Base-by-base conservation (phyloP, 2,113 vertebrate genomes). In the Arizona elegans region DNA sequence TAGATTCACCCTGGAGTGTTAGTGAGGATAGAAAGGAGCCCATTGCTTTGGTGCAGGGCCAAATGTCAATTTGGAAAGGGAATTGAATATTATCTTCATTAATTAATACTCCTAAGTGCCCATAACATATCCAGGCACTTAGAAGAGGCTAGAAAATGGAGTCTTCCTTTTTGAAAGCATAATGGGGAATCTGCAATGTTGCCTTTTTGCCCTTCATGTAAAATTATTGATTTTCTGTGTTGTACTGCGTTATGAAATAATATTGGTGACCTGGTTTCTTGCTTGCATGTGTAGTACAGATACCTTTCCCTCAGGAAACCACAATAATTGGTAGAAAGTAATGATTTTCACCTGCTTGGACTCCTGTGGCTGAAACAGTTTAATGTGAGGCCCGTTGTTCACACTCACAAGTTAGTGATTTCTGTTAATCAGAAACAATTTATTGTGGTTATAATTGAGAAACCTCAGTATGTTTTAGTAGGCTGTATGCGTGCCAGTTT, bases 391-490 rank as follows among this genome's bases (percentile, higher is more conserved):
- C 19, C 26, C 62, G 88, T 87, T 94, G 24, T 54, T 90, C 92
- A 93, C 0, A 94, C 96, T 93, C 96, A 95, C 90, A 95, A 47
- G 85, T 96, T 85, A 95, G 62, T 8, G 70, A 75, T 65, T 95
- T 90, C 33, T 92, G 0, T 94, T 93, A 0, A 8, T 86, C 94
- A 92, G 94, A 92, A 53, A 90, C 59, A 0, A 95, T 9, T 52
- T 87, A 0, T 90, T 93, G 92, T 58, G 95, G 86, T 90, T 96
- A 94, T 90, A 94, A 55, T 85, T 65, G 89, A 52, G 92, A 10
- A 12, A 75, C 85, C 53, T 86, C 26, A 93, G 52, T 90, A 0
- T 33, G 65, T 91, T 89, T 90, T 75, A 92, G 86, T 62, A 75
- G 92, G 24, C 52, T 94, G 70, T 3, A 0, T 95, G 89, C 95